Percentiles rank a stretch among this genome's conserved stretches.
These are phyloP conservation scores for Parazoanthus atlanticus DNA, from an alignment of 92 coral and sea anemone species.

Conservation along the genomic window DNA sequence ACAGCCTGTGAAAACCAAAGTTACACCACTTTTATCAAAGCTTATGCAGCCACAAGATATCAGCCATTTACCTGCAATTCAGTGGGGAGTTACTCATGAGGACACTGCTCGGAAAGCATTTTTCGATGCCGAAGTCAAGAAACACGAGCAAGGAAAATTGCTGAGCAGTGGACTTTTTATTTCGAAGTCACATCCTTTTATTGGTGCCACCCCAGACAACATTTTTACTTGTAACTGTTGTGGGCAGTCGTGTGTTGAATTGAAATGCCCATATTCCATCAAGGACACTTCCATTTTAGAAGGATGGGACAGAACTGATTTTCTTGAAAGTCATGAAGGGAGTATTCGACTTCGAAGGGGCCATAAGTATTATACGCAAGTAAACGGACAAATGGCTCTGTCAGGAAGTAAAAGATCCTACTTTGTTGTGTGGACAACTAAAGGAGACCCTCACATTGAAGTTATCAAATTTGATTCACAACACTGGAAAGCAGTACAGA, in stretches of 20 bases:
- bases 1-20: conserved; percentile 42
- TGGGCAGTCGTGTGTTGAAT: conserved; percentile 49
- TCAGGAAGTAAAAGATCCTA: conserved; percentile 42
- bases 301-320: conserved; percentile 41
- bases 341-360: conserved; percentile 34
- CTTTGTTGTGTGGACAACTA: conserved; percentile 55
- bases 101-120: conserved; percentile 51
- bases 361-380: conserved; percentile 56
- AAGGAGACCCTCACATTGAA: conserved; percentile 34
- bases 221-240: conserved; percentile 54
- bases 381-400: conserved; percentile 60
- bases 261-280: conserved; percentile 54
- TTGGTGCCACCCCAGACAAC: conserved; percentile 60
- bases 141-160: conserved; percentile 36
- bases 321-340: conserved; percentile 48
- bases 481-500: conserved; percentile 3
- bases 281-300: conserved; percentile 32
- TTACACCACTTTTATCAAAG: conserved; percentile 45
- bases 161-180: conserved; percentile 47
- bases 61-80: conserved; percentile 42
- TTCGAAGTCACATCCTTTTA: conserved; percentile 38
- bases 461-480: conserved; percentile 30
- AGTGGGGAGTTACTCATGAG: conserved; percentile 55
- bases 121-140: conserved; percentile 8
- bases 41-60: conserved; percentile 28